Conservation (phyloP, 2,888 invertebrate genomes). For the Crocallis elinguaria region DNA sequence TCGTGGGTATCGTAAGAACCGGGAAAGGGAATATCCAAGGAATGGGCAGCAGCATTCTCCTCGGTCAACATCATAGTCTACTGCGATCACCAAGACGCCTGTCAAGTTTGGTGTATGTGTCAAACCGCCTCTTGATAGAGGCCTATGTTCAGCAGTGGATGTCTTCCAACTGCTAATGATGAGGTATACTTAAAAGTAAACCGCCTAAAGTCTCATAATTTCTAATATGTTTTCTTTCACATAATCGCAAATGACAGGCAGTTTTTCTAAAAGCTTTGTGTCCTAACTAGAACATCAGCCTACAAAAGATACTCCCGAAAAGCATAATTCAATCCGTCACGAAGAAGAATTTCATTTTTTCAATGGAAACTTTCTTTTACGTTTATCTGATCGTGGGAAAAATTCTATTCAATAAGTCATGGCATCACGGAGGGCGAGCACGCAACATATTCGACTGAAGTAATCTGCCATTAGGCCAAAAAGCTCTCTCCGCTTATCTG, state of each 20-base stretch:
- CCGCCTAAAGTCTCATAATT: neutral
- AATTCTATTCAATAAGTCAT: slow-evolving; percentile 68
- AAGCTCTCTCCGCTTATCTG: slow-evolving; percentile 79
- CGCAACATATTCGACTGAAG: slow-evolving; percentile 67
- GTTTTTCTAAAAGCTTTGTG: slow-evolving; percentile 29
- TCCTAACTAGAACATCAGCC: slow-evolving; percentile 3
- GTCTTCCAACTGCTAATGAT: no score
- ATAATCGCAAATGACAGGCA: neutral
- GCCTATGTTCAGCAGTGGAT: no score
- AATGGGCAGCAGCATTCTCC: no score
- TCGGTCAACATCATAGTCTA: no score
- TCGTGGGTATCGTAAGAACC: no score
- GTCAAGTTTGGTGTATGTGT: no score
- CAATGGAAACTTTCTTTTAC: slow-evolving; percentile 36
- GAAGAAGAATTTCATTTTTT: slow-evolving; percentile 30
- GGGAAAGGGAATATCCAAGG: no score
- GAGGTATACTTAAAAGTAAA: no score
- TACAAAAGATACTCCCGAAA: slow-evolving; percentile 27
- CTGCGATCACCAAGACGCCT: no score
- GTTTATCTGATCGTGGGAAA: slow-evolving; percentile 56
- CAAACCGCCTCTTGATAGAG: no score
- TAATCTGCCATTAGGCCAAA: slow-evolving; percentile 81
- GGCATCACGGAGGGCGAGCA: slow-evolving; percentile 51
- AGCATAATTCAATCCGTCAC: slow-evolving; percentile 24
- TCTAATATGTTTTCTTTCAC: neutral